Evolutionary conservation across 1,140 invertebrate species (phyloP).

Genomic region (Conus betulinus): DNA sequence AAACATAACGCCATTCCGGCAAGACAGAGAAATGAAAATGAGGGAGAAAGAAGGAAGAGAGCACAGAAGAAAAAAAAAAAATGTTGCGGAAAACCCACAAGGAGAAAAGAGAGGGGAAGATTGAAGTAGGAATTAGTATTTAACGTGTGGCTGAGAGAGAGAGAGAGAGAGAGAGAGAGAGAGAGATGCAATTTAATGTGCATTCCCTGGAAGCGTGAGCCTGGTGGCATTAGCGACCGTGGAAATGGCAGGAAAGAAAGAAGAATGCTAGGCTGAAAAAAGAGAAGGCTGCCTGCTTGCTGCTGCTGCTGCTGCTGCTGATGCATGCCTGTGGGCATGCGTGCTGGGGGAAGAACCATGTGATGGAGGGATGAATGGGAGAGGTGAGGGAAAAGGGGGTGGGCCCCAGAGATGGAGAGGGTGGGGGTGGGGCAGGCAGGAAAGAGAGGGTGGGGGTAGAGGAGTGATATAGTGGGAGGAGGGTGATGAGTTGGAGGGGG

Average conservation of each 20-base stretch:
- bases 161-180: conserved; percentile 19
- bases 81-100: neutral
- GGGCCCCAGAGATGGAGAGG: neutral
- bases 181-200: conserved; percentile 2
- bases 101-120: neutral
- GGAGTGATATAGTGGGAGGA: neutral
- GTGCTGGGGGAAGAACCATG: neutral
- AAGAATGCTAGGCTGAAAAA: neutral
- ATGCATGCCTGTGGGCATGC: neutral
- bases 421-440: neutral
- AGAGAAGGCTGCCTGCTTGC: neutral
- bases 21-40: no score
- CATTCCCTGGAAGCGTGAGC: conserved; percentile 2
- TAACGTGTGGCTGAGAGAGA: conserved; percentile 26
- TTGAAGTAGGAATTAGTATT: neutral
- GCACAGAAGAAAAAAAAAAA: no score
- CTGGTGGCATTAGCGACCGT: neutral
- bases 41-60: no score
- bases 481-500: neutral
- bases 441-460: neutral
- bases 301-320: no score
- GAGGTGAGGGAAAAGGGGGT: neutral
- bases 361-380: neutral
- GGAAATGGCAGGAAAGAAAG: conserved; percentile 1
- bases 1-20: no score